Conservation (phyloP, 2,113 vertebrate genomes). For the Raja brachyura region DNA sequence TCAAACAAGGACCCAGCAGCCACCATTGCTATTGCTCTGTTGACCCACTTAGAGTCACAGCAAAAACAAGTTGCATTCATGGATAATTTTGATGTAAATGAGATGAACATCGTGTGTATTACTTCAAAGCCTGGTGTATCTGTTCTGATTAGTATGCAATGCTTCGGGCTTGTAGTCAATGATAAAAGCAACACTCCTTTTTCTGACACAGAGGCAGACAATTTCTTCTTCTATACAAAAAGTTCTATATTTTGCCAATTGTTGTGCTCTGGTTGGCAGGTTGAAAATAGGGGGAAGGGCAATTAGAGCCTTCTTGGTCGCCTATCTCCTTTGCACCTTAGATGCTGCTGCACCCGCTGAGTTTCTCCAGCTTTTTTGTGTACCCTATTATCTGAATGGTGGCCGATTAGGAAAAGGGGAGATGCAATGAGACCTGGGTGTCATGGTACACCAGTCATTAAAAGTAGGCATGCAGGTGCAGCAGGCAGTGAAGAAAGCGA, state of each 20-base stretch:
- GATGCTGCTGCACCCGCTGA: too few relatives aligned
- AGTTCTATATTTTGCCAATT: not conserved
- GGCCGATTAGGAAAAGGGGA: too few relatives aligned
- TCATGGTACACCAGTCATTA: too few relatives aligned
- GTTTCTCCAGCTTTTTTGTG: too few relatives aligned
- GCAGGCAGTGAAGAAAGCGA: too few relatives aligned
- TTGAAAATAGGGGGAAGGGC: not conserved
- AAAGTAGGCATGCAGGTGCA: too few relatives aligned
- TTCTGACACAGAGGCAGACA: not conserved
- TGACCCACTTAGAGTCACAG: not conserved
- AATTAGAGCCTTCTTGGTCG: too few relatives aligned
- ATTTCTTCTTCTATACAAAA: not conserved
- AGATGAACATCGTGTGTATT: not conserved
- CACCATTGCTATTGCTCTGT: not conserved
- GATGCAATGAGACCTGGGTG: too few relatives aligned
- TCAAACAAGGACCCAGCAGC: not conserved
- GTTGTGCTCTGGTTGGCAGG: not conserved
- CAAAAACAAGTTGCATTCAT: not conserved
- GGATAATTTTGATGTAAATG: conserved; percentile 30
- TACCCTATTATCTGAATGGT: too few relatives aligned
- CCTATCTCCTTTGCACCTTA: too few relatives aligned
- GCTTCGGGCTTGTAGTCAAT: not conserved
- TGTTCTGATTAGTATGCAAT: not conserved
- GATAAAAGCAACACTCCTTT: conserved; percentile 1
- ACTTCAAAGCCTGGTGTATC: not conserved